These are phyloP conservation scores for Passer montanus DNA, from an alignment of 2,113 vertebrate species.

Conservation along the genomic window DNA sequence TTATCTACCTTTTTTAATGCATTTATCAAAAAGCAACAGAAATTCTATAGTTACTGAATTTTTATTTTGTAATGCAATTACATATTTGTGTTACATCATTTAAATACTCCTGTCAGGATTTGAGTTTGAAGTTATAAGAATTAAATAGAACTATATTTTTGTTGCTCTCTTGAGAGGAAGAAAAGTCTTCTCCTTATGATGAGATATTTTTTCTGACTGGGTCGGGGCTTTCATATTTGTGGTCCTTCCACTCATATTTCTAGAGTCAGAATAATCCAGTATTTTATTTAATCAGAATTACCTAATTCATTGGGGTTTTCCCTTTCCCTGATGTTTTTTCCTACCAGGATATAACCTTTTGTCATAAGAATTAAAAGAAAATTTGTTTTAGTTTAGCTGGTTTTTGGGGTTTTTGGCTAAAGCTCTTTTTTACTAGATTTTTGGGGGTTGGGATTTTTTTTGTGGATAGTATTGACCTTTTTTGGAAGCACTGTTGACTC, in stretches of 20 bases:
- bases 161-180: neutral
- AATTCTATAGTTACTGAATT: neutral
- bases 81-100: neutral
- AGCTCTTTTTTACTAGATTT: neutral
- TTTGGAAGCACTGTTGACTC: neutral
- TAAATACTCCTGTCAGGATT: neutral
- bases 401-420: neutral
- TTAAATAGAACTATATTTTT: neutral
- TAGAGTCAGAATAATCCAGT: neutral
- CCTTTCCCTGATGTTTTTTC: neutral
- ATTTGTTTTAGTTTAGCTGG: neutral
- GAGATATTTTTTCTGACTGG: neutral
- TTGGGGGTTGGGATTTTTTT: neutral
- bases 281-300: neutral
- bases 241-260: neutral
- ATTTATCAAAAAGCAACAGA: neutral
- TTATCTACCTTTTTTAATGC: neutral
- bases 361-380: neutral
- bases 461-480: neutral
- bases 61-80: neutral
- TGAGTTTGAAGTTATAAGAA: neutral
- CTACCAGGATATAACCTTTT: neutral
- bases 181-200: neutral
- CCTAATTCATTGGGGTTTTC: neutral
- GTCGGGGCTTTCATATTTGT: neutral